phyloP scores from a whole-genome alignment of 2,113 vertebrate genomes.

The Trichomycterus rosablanca region DNA sequence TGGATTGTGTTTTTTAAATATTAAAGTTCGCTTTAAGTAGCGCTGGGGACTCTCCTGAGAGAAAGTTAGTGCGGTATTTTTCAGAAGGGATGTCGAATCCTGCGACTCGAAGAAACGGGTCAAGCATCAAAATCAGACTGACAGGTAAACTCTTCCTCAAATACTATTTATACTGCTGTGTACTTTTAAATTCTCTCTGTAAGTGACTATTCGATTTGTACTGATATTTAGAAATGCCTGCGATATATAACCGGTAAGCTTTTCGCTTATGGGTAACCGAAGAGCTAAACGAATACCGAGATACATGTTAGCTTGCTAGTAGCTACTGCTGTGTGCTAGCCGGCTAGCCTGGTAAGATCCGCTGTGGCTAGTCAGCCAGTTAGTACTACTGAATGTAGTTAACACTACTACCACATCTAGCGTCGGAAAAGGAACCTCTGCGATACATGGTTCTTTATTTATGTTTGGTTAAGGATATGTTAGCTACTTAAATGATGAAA shows the following conservation, averaged over 20 bases:
- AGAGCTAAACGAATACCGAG: slow-evolving; percentile 5
- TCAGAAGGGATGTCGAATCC: slow-evolving; percentile 92
- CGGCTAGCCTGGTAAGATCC: slow-evolving; percentile 8
- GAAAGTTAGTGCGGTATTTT: slow-evolving; percentile 66
- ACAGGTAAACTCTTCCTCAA: slow-evolving; percentile 73
- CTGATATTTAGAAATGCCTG: no score
- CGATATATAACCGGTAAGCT: no score
- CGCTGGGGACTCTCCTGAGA: slow-evolving; percentile 54
- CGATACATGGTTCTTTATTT: no score
- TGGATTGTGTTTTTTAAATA: slow-evolving; percentile 36
- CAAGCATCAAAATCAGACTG: slow-evolving; percentile 96
- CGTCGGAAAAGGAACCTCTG: no score
- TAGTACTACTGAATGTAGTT: no score
- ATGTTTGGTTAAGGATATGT: no score
- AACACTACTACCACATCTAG: no score
- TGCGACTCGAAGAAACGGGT: slow-evolving; percentile 88
- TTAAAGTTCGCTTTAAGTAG: slow-evolving; percentile 49
- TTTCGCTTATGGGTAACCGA: not conserved
- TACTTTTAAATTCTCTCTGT: not conserved
- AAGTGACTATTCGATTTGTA: no score
- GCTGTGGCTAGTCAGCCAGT: not conserved
- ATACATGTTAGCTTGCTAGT: slow-evolving; percentile 26
- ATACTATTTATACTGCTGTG: not conserved
- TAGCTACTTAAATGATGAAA: not conserved
- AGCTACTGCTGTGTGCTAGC: slow-evolving; percentile 4